These are phyloP conservation scores for Pissodes strobi DNA, from an alignment of 1,140 invertebrate species.

Conservation along the genomic window DNA sequence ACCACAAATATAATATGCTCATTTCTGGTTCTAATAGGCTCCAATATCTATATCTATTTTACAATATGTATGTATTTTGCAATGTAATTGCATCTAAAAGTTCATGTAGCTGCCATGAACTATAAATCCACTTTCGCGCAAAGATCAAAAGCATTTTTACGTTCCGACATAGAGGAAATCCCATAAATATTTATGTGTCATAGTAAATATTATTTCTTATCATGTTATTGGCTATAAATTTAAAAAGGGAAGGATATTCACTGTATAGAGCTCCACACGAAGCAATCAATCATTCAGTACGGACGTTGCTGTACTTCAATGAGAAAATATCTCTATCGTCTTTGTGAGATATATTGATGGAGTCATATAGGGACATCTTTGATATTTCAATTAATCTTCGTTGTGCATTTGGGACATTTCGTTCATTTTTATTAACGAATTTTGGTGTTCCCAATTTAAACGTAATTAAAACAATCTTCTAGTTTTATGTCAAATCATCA, in stretches of 20 bases:
- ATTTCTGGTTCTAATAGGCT: too few species aligned
- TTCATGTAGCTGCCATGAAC: neutral
- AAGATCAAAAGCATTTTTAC: constrained; percentile 16
- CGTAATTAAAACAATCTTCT: too few species aligned
- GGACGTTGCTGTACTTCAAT: neutral
- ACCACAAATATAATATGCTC: too few species aligned
- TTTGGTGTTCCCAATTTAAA: too few species aligned
- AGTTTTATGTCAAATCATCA: too few species aligned
- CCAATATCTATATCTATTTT: too few species aligned
- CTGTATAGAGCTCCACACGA: constrained; percentile 7
- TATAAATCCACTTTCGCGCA: neutral
- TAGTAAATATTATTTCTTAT: constrained; percentile 28
- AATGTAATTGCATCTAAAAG: neutral
- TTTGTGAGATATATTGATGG: neutral
- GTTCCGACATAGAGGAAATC: constrained; percentile 10
- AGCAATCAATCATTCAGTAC: constrained; percentile 15
- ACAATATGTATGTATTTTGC: neutral
- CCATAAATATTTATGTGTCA: constrained; percentile 26
- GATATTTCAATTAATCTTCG: too few species aligned
- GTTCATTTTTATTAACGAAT: too few species aligned
- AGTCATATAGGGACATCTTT: neutral
- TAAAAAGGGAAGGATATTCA: constrained; percentile 15
- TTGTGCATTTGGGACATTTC: too few species aligned
- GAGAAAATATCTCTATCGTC: constrained; percentile 15
- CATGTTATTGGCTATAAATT: constrained; percentile 25